Conservation (phyloP, 2,113 vertebrate species). For the Actinemys pallida region DNA sequence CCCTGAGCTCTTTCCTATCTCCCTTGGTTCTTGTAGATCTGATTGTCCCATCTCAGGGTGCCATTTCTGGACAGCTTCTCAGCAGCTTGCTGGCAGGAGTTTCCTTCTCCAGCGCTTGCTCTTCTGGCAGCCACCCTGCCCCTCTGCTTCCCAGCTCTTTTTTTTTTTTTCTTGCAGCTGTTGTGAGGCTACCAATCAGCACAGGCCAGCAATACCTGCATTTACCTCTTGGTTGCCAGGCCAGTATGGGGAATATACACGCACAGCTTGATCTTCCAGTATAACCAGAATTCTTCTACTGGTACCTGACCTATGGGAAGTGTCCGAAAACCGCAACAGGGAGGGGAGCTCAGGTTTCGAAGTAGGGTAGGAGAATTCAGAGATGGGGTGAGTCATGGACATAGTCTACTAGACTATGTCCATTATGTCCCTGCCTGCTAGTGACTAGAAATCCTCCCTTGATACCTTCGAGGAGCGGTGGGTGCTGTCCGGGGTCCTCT, state of each 20-base stretch:
- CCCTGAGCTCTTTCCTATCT: neutral
- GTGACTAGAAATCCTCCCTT: no score
- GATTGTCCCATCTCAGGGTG: neutral
- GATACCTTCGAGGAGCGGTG: no score
- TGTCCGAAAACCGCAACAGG: neutral
- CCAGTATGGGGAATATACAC: neutral
- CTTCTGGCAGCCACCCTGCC: neutral
- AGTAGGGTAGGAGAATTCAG: neutral
- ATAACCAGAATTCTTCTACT: neutral
- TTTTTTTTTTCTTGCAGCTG: neutral
- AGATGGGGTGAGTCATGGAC: neutral
- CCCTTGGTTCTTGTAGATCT: neutral
- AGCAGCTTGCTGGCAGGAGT: neutral
- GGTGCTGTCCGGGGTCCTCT: no score
- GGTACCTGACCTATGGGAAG: neutral
- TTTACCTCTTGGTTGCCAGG: neutral
- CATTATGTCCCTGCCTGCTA: neutral
- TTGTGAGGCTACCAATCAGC: neutral
- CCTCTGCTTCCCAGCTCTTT: neutral
- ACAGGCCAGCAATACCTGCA: neutral
- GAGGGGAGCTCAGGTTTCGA: neutral
- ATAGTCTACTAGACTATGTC: neutral
- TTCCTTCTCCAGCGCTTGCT: neutral
- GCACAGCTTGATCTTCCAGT: neutral
- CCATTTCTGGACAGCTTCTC: neutral